phyloP scores from a whole-genome alignment of 2,888 invertebrate species.

The Fragum fragum region DNA sequence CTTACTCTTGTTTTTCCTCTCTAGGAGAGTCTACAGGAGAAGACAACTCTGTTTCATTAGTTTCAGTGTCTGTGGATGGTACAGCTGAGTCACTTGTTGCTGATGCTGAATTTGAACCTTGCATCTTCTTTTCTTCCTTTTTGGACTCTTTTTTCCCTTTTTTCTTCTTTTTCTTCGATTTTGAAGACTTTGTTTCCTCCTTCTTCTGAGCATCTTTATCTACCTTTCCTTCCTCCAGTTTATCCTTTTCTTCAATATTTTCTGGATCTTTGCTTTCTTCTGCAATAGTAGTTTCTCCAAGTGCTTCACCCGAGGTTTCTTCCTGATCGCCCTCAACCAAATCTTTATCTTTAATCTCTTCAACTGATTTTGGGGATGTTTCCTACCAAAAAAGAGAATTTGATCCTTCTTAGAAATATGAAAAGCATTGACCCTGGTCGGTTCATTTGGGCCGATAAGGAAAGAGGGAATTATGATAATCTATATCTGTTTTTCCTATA shows the following conservation, averaged over 20 bases:
- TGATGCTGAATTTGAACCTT: neutral
- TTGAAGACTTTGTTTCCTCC: constrained; percentile 67
- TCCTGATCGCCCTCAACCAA: constrained; percentile 39
- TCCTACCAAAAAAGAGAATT: constrained; percentile 49
- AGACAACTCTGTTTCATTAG: neutral
- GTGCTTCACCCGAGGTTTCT: constrained; percentile 11
- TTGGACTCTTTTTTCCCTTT: constrained; percentile 70
- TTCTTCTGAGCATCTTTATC: constrained; percentile 68
- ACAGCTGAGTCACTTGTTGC: neutral
- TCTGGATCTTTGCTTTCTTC: constrained; percentile 43
- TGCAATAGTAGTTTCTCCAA: neutral
- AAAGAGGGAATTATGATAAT: too few relatives aligned
- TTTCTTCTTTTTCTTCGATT: constrained; percentile 79
- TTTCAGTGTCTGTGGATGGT: neutral
- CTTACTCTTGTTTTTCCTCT: constrained; percentile 40
- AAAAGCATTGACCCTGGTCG: too few relatives aligned
- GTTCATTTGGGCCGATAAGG: too few relatives aligned
- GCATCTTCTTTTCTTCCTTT: constrained; percentile 54
- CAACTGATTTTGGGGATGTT: constrained; percentile 44
- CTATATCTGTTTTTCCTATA: too few relatives aligned
- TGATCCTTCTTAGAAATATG: too few relatives aligned
- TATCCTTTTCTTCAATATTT: constrained; percentile 48
- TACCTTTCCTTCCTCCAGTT: constrained; percentile 73
- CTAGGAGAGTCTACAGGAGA: constrained; percentile 46
- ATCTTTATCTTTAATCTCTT: constrained; percentile 36